Evolutionary conservation across 2,797 vertebrate genomes (phyloP).

Genomic region (Hybognathus amarus): DNA sequence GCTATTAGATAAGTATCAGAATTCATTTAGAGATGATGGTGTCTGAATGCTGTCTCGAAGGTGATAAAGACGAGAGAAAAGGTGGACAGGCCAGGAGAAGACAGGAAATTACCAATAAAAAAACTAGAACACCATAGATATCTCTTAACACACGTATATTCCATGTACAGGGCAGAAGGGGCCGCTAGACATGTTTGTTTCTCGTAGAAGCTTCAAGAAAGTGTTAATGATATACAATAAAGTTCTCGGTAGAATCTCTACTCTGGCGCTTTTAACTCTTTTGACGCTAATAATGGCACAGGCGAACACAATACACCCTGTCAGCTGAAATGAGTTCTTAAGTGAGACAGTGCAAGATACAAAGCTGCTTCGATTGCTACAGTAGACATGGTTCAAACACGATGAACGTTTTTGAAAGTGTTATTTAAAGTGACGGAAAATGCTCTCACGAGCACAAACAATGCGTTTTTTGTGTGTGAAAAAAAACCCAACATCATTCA

Average conservation of each 20-base stretch:
- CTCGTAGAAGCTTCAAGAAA: not conserved
- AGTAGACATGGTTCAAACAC: slow-evolving; percentile 20
- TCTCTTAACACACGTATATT: slow-evolving; percentile 14
- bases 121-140: slow-evolving; percentile 22
- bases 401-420: slow-evolving; percentile 13
- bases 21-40: slow-evolving; percentile 74
- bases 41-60: slow-evolving; percentile 25
- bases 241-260: slow-evolving; percentile 43
- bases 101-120: slow-evolving; percentile 47
- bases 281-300: slow-evolving; percentile 6
- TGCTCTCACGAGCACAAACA: slow-evolving; percentile 63
- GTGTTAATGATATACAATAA: slow-evolving; percentile 25
- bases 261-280: not conserved
- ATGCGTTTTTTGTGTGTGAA: slow-evolving; percentile 45
- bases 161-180: not conserved
- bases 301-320: slow-evolving; percentile 32
- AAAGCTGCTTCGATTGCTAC: slow-evolving; percentile 35
- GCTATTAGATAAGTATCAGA: slow-evolving; percentile 76
- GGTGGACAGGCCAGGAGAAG: slow-evolving; percentile 31
- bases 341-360: slow-evolving; percentile 15
- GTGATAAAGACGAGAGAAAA: slow-evolving; percentile 39
- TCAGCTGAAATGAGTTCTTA: slow-evolving; percentile 39
- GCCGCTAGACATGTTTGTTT: not conserved
- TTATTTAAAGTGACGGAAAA: slow-evolving; percentile 54
- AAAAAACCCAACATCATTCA: slow-evolving; percentile 56